phyloP scores from a whole-genome alignment of 2,113 vertebrate genomes.

The Semnornis frantzii region DNA sequence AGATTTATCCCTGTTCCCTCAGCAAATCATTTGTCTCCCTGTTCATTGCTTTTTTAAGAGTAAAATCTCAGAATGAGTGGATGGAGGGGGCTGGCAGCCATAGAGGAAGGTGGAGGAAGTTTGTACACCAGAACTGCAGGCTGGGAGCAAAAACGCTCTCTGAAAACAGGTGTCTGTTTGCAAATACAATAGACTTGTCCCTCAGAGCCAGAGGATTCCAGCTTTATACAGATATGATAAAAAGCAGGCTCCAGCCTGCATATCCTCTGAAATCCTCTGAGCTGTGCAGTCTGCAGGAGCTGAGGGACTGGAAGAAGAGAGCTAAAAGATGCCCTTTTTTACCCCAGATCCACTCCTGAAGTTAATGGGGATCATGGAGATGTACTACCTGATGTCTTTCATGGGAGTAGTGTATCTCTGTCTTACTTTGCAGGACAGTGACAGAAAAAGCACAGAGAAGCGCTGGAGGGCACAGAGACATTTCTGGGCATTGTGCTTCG shows the following conservation, averaged over 20 bases:
- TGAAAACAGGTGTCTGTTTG: constrained; percentile 1
- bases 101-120: background rate
- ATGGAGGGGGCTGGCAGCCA: background rate
- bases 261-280: constrained; percentile 10
- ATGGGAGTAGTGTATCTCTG: background rate
- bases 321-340: background rate
- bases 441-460: background rate
- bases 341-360: background rate
- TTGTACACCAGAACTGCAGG: background rate
- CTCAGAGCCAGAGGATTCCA: constrained; percentile 19
- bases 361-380: background rate
- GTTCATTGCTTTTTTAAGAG: constrained; percentile 27
- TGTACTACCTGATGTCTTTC: background rate
- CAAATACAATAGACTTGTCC: constrained; percentile 1
- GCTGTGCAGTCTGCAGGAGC: background rate
- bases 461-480: background rate
- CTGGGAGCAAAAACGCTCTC: background rate
- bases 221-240: constrained; percentile 1
- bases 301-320: background rate
- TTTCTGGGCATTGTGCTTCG: background rate
- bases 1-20: background rate
- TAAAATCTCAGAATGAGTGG: background rate
- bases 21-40: background rate
- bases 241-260: background rate
- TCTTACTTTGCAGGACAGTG: background rate